A percentile compares a stretch with the other conserved stretches of the same genome.
These are phyloP conservation scores for Pseudorhiza aurosa DNA, from an alignment of 30 jellyfish, hydroid and myxozoan genomes.

Conservation along the genomic window DNA sequence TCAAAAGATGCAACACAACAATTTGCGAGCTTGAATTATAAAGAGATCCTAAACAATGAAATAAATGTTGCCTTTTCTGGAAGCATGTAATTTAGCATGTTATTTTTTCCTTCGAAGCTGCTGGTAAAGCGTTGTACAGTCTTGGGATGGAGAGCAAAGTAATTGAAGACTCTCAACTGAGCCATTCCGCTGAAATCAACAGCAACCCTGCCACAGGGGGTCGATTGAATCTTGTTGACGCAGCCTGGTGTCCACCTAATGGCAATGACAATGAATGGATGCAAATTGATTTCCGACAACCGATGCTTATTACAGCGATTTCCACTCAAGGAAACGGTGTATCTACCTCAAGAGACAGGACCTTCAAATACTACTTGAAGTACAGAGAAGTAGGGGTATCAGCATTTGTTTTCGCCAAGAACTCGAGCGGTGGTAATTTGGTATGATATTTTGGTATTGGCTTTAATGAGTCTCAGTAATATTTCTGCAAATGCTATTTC, in stretches of 20 bases:
- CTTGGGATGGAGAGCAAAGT: constrained; percentile 69
- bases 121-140: constrained; percentile 10
- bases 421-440: constrained; percentile 11
- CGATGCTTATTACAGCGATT: constrained; percentile 41
- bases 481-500: too few species aligned
- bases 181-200: not conserved
- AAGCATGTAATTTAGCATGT: too few species aligned
- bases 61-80: too few species aligned
- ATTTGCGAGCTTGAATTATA: too few species aligned
- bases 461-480: too few species aligned
- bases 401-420: constrained; percentile 5
- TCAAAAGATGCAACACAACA: too few species aligned
- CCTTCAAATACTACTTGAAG: constrained; percentile 26
- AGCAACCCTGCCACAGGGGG: constrained; percentile 24
- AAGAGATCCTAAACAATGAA: too few species aligned
- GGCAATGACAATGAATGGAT: constrained; percentile 16
- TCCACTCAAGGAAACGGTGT: constrained; percentile 44
- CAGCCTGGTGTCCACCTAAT: constrained; percentile 64
- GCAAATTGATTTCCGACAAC: constrained; percentile 50
- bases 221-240: not conserved
- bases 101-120: too few species aligned
- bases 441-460: too few species aligned
- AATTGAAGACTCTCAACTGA: constrained; percentile 41
- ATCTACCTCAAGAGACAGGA: not conserved
- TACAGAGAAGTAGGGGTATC: constrained; percentile 9